Evolutionary conservation across 2,113 vertebrate genomes (phyloP).

Genomic region (Xerus inauris): DNA sequence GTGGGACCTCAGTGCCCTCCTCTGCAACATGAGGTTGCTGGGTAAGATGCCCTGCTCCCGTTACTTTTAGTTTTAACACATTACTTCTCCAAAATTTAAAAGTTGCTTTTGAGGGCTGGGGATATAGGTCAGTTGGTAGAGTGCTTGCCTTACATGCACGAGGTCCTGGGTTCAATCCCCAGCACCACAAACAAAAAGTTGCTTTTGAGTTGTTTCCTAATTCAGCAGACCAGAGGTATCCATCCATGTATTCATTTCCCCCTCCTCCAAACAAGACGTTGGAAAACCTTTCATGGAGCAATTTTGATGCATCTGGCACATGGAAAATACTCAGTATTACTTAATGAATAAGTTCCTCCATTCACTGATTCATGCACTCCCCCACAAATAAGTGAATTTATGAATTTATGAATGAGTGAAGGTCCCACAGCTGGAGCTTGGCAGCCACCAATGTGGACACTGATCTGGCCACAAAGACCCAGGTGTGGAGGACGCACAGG

Average conservation of each 20-base stretch:
- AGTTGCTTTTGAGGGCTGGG: no score
- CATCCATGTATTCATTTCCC: not conserved
- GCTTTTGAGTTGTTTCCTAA: not conserved
- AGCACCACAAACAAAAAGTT: no score
- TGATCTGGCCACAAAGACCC: rapidly evolving
- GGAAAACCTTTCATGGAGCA: not conserved
- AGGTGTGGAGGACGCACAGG: rapidly evolving
- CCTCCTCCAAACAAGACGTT: not conserved
- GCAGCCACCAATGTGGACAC: no score
- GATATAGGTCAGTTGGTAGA: no score
- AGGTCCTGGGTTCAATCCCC: no score
- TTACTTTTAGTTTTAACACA: rapidly evolving
- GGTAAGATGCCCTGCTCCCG: rapidly evolving
- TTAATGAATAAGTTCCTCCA: not conserved
- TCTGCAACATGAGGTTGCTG: rapidly evolving
- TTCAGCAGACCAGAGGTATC: not conserved
- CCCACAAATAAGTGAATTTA: not conserved
- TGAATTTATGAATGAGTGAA: not conserved
- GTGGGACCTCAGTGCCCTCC: no score
- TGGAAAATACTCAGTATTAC: not conserved
- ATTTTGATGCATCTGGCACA: not conserved
- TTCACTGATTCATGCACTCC: not conserved
- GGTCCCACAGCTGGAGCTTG: not conserved
- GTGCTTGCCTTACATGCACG: no score
- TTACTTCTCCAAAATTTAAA: not conserved